Evolutionary conservation across 53 echinoderm and acorn worm genomes (phyloP).

Genomic region (Zoroaster sp.): DNA sequence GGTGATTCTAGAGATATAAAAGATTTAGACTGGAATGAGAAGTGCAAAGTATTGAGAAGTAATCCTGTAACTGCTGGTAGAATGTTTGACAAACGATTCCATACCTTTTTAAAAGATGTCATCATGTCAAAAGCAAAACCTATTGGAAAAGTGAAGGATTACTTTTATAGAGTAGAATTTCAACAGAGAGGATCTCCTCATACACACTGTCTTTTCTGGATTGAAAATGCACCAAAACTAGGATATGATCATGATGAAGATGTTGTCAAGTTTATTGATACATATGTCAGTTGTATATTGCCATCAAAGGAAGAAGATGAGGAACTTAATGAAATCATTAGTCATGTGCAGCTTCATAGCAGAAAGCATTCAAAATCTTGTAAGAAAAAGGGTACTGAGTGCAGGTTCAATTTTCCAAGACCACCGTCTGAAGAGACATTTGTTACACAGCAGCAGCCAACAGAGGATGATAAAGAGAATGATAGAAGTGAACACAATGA

Average conservation of each 20-base stretch:
- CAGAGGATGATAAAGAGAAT: not conserved
- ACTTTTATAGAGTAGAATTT: no score
- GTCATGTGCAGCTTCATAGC: conserved; percentile 66
- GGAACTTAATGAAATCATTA: conserved; percentile 59
- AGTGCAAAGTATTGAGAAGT: conserved; percentile 53
- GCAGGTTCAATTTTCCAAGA: conserved; percentile 80
- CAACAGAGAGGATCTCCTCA: no score
- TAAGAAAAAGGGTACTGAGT: conserved; percentile 62
- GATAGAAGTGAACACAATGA: not conserved
- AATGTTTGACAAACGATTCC: conserved; percentile 61
- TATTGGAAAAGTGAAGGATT: conserved; percentile 68
- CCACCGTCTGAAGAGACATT: conserved; percentile 69
- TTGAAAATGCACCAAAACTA: conserved; percentile 60
- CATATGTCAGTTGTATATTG: conserved; percentile 65
- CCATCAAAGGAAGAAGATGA: conserved; percentile 56
- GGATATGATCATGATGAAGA: conserved; percentile 42
- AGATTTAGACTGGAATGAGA: conserved; percentile 53
- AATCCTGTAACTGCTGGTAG: conserved; percentile 79
- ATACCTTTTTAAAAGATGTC: no score
- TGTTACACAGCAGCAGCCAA: not conserved
- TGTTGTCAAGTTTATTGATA: conserved; percentile 56
- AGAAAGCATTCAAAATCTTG: conserved; percentile 65
- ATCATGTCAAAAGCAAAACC: conserved; percentile 66
- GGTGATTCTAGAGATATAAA: conserved; percentile 36
- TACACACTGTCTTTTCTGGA: conserved; percentile 64